Conservation (phyloP, 2,888 invertebrate species). For the Pecten maximus region DNA sequence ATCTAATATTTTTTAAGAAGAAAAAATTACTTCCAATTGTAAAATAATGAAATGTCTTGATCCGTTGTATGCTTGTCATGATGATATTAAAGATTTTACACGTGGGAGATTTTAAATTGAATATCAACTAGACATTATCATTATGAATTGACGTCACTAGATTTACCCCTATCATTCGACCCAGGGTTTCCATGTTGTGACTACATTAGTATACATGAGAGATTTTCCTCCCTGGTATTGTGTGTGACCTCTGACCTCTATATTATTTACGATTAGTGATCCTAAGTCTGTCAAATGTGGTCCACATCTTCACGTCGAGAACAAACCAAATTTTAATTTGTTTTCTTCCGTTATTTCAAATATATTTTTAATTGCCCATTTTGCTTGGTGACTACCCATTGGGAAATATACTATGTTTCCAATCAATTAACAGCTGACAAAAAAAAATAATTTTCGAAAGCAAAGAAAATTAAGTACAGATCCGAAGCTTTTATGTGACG, state of each 20-base stretch:
- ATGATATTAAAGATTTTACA: neutral
- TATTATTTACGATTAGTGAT: neutral
- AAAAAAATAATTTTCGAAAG: too few relatives aligned
- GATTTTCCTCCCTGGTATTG: neutral
- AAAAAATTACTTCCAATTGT: neutral
- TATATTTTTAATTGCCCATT: too few relatives aligned
- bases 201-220: neutral
- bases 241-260: neutral
- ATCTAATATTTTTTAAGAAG: neutral
- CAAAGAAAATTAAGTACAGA: neutral
- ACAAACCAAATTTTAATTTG: neutral
- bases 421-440: too few relatives aligned
- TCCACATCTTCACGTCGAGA: neutral
- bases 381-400: too few relatives aligned
- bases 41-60: neutral
- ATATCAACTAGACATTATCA: neutral
- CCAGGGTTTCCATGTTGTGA: neutral
- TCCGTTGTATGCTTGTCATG: neutral
- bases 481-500: neutral
- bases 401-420: too few relatives aligned
- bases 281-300: neutral
- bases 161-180: neutral
- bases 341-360: neutral
- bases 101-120: conserved; percentile 13
- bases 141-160: neutral